A percentile compares a stretch with the other conserved stretches of the same genome.
Evolutionary conservation across 1,140 invertebrate genomes (phyloP).

Genomic region (Bombus pascuorum): DNA sequence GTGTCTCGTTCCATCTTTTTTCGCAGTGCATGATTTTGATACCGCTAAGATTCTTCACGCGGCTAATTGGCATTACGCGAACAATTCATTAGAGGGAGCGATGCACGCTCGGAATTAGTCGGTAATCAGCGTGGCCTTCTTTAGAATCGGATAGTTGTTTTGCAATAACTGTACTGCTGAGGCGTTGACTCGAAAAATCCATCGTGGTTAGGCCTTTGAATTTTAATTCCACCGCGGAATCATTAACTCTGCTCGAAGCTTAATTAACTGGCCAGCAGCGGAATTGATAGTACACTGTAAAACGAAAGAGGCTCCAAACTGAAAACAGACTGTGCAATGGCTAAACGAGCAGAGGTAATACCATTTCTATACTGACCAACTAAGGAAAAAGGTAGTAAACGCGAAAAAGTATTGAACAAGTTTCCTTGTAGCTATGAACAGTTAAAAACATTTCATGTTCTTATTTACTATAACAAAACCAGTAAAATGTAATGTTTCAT

Average conservation of each 20-base stretch:
- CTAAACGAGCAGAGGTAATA: neutral
- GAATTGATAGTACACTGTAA: slow-evolving; percentile 22
- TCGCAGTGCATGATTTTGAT: slow-evolving; percentile 51
- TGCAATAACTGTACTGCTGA: slow-evolving; percentile 46
- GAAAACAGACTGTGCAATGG: neutral
- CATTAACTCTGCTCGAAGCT: slow-evolving; percentile 30
- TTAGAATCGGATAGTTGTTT: slow-evolving; percentile 48
- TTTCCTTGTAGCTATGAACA: neutral
- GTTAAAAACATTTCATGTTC: too few species aligned
- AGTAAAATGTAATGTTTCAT: too few species aligned
- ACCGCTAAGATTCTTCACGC: slow-evolving; percentile 57
- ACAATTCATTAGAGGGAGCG: slow-evolving; percentile 52
- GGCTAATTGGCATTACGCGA: slow-evolving; percentile 55
- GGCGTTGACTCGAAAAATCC: slow-evolving; percentile 54
- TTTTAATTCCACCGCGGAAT: slow-evolving; percentile 41
- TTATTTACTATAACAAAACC: too few species aligned
- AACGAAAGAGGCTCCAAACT: slow-evolving; percentile 4
- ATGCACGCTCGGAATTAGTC: slow-evolving; percentile 40
- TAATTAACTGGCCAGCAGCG: slow-evolving; percentile 27
- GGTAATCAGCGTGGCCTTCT: slow-evolving; percentile 51
- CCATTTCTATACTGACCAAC: neutral
- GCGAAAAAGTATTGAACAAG: neutral
- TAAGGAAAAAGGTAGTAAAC: neutral
- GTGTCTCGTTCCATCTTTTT: slow-evolving; percentile 52
- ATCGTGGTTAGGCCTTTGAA: slow-evolving; percentile 29